phyloP scores from a whole-genome alignment of 1,140 invertebrate genomes.

The Uloborus diversus region DNA sequence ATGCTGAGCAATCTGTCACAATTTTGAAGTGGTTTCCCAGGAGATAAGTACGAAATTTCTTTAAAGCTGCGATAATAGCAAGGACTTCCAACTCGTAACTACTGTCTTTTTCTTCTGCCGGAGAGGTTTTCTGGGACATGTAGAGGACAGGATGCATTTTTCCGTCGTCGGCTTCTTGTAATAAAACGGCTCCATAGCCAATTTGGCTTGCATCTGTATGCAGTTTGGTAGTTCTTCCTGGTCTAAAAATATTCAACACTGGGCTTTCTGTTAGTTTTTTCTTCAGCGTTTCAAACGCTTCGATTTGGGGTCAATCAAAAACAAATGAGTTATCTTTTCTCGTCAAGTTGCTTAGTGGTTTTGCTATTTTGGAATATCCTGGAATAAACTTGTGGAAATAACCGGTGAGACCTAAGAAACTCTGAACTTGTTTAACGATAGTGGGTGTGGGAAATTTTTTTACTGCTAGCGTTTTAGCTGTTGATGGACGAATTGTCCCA shows the following conservation, averaged over 20 bases:
- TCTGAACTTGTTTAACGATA: conserved; percentile 59
- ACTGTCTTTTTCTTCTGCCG: conserved; percentile 4
- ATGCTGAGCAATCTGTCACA: neutral
- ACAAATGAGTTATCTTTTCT: conserved; percentile 64
- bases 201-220: conserved; percentile 63
- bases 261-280: conserved; percentile 50
- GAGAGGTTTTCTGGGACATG: neutral
- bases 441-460: conserved; percentile 56
- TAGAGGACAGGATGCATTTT: neutral
- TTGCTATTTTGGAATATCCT: conserved; percentile 60
- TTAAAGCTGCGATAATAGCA: conserved; percentile 2
- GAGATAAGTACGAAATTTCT: conserved; percentile 11
- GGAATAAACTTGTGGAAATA: conserved; percentile 63
- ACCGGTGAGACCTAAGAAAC: conserved; percentile 61
- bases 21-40: conserved; percentile 8
- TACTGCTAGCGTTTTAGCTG: conserved; percentile 6
- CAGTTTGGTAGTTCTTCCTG: conserved; percentile 33
- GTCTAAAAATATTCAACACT: conserved; percentile 60
- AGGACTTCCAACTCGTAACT: conserved; percentile 10
- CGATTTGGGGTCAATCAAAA: conserved; percentile 62
- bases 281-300: conserved; percentile 64
- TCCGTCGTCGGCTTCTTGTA: conserved; percentile 63
- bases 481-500: neutral
- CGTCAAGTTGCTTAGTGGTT: conserved; percentile 63
- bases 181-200: conserved; percentile 68